Conservation (phyloP, 2,888 invertebrate genomes). For the Malthinus seriepunctatus region DNA sequence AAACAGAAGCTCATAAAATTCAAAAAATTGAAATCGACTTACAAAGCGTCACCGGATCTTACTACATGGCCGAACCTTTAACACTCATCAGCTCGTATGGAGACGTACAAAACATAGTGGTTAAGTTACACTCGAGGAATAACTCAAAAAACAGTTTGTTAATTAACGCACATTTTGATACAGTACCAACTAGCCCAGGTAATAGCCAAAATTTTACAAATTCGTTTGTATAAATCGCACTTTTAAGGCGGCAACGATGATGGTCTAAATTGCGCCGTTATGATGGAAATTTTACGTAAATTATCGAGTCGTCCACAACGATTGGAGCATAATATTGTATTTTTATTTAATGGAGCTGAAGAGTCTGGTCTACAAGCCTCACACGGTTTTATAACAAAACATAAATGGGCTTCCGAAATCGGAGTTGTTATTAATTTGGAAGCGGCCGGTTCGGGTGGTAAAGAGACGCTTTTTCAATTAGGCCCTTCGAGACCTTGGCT, state of each 20-base stretch:
- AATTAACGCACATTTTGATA: slow-evolving; percentile 91
- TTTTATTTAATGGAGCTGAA: slow-evolving; percentile 76
- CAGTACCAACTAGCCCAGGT: slow-evolving; percentile 87
- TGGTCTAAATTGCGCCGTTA: slow-evolving; percentile 74
- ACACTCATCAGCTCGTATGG: slow-evolving; percentile 83
- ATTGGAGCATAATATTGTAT: slow-evolving; percentile 64
- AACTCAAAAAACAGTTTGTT: slow-evolving; percentile 65
- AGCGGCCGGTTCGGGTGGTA: slow-evolving; percentile 90
- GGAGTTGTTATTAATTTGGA: slow-evolving; percentile 87
- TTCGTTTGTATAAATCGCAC: not conserved
- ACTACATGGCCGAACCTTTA: slow-evolving; percentile 69
- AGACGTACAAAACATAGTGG: slow-evolving; percentile 80
- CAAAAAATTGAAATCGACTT: slow-evolving; percentile 68
- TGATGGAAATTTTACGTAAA: slow-evolving; percentile 68
- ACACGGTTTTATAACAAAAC: slow-evolving; percentile 71
- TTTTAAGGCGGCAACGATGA: slow-evolving; percentile 80
- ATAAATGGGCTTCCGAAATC: slow-evolving; percentile 72
- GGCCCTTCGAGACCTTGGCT: slow-evolving; percentile 75
- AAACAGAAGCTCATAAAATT: slow-evolving; percentile 57
- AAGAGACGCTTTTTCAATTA: slow-evolving; percentile 88
- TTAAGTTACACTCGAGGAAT: slow-evolving; percentile 64
- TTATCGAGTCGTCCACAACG: slow-evolving; percentile 54
- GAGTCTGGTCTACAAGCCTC: slow-evolving; percentile 67
- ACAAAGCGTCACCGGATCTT: slow-evolving; percentile 71
- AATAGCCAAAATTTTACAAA: slow-evolving; percentile 26